Percentiles rank a stretch among this genome's conserved stretches.
phyloP scores from a whole-genome alignment of 2,113 vertebrate genomes.

The Mustela lutreola region DNA sequence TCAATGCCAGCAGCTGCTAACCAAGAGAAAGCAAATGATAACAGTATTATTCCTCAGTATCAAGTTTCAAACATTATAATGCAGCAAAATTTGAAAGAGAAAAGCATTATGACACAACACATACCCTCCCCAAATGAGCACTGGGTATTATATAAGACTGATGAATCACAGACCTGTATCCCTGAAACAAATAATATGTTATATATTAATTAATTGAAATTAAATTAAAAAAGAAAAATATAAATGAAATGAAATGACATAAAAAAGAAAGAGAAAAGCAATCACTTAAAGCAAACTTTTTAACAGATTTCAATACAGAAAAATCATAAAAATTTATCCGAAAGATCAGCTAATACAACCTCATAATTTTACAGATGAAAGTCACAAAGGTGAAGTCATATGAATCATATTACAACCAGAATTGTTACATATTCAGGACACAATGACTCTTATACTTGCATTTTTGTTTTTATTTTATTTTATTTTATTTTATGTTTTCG shows the following conservation, averaged over 20 bases:
- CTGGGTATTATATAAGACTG: too few species aligned
- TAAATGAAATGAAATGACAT: too few species aligned
- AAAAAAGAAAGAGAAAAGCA: background rate
- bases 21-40: conserved; percentile 9
- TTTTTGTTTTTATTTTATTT: too few species aligned
- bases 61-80: background rate
- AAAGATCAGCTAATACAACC: background rate
- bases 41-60: background rate
- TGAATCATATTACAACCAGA: background rate
- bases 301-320: background rate
- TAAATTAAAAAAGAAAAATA: too few species aligned
- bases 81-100: background rate
- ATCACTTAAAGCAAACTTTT: background rate
- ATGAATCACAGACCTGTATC: too few species aligned
- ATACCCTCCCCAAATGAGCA: too few species aligned
- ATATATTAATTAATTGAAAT: too few species aligned
- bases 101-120: background rate
- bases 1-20: background rate
- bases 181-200: too few species aligned
- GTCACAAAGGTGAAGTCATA: background rate
- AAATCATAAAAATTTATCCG: background rate
- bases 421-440: background rate
- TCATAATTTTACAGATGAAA: background rate
- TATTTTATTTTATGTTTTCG: too few species aligned
- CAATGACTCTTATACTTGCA: background rate